Base-by-base conservation (phyloP, 1,140 invertebrate species). In the Epicauta chinensis region DNA sequence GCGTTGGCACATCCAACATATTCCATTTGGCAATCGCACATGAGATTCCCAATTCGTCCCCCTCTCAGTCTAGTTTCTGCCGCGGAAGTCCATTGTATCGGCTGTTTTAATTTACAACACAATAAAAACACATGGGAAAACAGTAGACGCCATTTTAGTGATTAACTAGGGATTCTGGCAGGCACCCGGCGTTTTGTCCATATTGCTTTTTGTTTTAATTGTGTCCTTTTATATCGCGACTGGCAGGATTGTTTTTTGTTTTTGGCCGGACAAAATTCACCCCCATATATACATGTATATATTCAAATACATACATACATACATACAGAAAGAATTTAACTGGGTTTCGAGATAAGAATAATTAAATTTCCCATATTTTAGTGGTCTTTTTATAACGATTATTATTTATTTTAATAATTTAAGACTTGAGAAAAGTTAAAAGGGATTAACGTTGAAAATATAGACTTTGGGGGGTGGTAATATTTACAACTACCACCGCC, bases 101-200 rank as follows among this genome's bases (percentile, higher is more conserved):
- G 62, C 64, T 66, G 66, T 69, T 70, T 70, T 69, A 70, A 69
- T 70, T 70, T 70, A 67, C 66, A 69, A 68, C 66, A 70, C 67
- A 70, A 70, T 70, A 70, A 70, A 70, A 70, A 70, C 68, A 70
- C 68, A 70, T 69, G 68, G 68, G 68, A 70, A 70, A 70, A 70
- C 67, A 70, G 68, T 69, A 66, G 68, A 69, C 67, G 68, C 68
- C 68, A 69, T 69, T 70, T 70, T 64, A 70, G 61, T 70, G 68
- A 70, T 70, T 70, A 70, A 69, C 68, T 68, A 60, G 68, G 67
- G 68, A 69, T 69, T 63, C 63, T 61, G 57, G 59, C 59, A 60
- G 63, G 60, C 64, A 61, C 58, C 39, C 40, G 56, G 60, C 56
- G 60, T 65, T 63, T 59, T 63, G 58, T 61, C 55, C 59, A 59